Percentiles rank a stretch among this genome's conserved stretches.
These are phyloP conservation scores for Anoplopoma fimbria DNA, from an alignment of 2,113 vertebrate genomes.

Conservation along the genomic window DNA sequence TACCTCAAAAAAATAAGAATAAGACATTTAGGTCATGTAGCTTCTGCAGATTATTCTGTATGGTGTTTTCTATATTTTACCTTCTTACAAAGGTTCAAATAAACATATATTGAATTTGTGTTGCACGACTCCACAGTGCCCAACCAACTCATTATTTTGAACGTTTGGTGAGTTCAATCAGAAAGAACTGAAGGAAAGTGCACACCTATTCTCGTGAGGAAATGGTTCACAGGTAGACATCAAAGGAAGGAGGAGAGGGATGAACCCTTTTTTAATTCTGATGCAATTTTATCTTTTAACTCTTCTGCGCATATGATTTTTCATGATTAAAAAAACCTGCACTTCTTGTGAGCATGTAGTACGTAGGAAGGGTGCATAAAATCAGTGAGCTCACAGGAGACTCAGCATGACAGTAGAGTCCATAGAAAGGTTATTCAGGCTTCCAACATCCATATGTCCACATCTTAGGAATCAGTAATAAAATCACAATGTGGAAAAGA, in stretches of 20 bases:
- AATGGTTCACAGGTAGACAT: slow-evolving; percentile 12
- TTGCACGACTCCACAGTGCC: neutral
- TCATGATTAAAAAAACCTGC: neutral
- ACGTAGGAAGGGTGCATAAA: neutral
- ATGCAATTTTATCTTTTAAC: slow-evolving; percentile 8
- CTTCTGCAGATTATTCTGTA: neutral
- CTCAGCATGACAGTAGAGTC: neutral
- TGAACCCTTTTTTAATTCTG: neutral
- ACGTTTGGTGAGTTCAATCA: neutral
- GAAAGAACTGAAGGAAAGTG: neutral
- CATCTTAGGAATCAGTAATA: neutral
- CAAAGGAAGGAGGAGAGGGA: slow-evolving; percentile 1
- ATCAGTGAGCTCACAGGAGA: neutral
- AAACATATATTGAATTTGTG: neutral
- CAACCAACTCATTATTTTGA: neutral
- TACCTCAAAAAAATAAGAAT: neutral
- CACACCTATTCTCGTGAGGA: neutral
- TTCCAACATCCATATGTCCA: neutral
- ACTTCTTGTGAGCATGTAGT: neutral
- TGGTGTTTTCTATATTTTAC: neutral
- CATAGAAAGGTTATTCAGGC: neutral
- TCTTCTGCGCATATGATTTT: neutral
- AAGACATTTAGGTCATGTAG: neutral
- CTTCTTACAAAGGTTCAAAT: neutral
- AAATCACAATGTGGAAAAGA: neutral